phyloP scores from a whole-genome alignment of 2,113 vertebrate genomes.

The Mungos mungo region DNA sequence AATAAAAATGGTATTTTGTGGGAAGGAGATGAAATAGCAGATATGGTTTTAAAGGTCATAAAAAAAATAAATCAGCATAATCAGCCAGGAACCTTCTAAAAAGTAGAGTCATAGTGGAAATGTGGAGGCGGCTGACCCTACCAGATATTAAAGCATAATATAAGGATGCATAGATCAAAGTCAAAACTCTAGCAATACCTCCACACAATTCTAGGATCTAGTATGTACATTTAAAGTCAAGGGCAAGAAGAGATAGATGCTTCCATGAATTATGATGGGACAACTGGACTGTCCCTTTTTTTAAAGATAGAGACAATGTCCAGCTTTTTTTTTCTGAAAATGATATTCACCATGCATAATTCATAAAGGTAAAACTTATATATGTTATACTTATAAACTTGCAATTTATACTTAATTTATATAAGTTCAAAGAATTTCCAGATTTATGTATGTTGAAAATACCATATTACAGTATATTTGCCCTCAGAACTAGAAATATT shows the following conservation, averaged over 20 bases:
- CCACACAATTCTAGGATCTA: neutral
- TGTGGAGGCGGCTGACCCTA: neutral
- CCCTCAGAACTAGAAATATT: neutral
- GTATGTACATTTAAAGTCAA: neutral
- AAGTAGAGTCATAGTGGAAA: neutral
- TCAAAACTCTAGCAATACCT: neutral
- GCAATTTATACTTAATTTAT: neutral
- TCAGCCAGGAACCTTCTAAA: neutral
- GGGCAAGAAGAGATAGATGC: neutral
- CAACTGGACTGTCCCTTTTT: neutral
- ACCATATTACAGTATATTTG: neutral
- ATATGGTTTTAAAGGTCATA: neutral
- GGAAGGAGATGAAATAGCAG: neutral
- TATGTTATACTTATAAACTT: neutral
- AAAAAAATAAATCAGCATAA: neutral
- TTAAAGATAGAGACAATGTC: neutral
- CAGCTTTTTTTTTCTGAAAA: neutral
- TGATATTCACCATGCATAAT: neutral
- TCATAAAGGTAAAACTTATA: neutral
- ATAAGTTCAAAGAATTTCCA: neutral
- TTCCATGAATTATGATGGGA: neutral
- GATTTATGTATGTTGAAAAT: neutral
- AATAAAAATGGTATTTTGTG: neutral
- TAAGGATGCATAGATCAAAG: neutral
- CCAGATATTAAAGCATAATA: neutral